These are phyloP conservation scores for Macrophya annulata DNA, from an alignment of 2,888 invertebrate genomes.

Conservation along the genomic window DNA sequence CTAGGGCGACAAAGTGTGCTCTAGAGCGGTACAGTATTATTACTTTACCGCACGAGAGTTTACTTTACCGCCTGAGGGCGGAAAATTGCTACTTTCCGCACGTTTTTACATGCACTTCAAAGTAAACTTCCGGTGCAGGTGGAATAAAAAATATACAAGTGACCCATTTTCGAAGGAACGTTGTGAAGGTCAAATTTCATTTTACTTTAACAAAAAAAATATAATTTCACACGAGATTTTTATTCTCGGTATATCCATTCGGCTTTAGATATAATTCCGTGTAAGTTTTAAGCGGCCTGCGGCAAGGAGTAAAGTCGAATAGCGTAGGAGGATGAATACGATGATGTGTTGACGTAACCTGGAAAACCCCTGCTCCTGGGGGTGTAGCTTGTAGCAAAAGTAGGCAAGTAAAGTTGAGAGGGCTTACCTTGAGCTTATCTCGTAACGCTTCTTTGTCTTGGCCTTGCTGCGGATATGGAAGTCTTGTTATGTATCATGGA, in stretches of 20 bases:
- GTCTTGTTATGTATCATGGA: slow-evolving; percentile 25
- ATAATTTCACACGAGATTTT: neutral
- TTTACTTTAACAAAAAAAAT: no score
- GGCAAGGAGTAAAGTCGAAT: neutral
- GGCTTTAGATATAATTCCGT: neutral
- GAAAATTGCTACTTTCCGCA: no score
- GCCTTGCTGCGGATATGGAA: slow-evolving; percentile 16
- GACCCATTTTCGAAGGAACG: no score
- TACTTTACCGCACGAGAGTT: no score
- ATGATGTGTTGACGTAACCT: slow-evolving; percentile 44
- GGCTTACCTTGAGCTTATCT: slow-evolving; percentile 46
- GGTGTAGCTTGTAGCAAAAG: slow-evolving; percentile 28
- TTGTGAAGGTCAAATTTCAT: no score
- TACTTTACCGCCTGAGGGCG: no score
- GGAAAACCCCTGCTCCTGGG: slow-evolving; percentile 12
- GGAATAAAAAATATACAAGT: no score
- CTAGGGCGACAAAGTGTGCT: no score
- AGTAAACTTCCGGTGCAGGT: no score
- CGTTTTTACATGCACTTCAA: no score
- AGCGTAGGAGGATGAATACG: slow-evolving; percentile 24
- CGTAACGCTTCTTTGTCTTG: slow-evolving; percentile 38
- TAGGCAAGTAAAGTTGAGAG: slow-evolving; percentile 29
- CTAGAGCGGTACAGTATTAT: no score
- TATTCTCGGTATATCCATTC: no score
- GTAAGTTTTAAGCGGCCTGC: neutral